These are phyloP conservation scores for Diarsia rubi DNA, from an alignment of 2,888 invertebrate species.

Conservation along the genomic window DNA sequence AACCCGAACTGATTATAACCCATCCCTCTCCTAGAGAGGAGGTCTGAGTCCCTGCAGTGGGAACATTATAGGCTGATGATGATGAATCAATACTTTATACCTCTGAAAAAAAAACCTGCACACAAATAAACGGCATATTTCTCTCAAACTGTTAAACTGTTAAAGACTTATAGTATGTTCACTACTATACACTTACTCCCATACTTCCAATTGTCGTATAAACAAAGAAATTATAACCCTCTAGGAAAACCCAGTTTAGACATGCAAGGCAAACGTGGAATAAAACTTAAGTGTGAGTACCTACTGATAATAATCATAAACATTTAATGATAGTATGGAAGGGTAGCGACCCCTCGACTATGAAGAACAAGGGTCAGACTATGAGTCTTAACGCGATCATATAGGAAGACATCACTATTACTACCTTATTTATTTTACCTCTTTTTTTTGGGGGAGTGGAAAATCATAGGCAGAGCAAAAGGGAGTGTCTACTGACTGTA, in stretches of 20 bases:
- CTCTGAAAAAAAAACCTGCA: neutral
- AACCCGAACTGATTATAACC: no score
- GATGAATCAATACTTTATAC: no score
- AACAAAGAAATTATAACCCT: constrained; percentile 14
- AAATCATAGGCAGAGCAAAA: no score
- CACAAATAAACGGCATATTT: neutral
- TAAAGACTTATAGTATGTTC: neutral
- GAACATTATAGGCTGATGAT: no score
- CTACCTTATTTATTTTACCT: constrained; percentile 11
- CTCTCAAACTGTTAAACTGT: neutral
- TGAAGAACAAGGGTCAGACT: constrained; percentile 2
- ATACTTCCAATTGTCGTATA: neutral
- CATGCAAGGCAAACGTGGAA: constrained; percentile 26
- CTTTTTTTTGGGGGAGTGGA: no score
- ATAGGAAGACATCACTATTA: constrained; percentile 1
- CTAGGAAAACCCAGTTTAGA: constrained; percentile 13
- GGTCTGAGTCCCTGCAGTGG: no score
- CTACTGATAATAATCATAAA: constrained; percentile 52
- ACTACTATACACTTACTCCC: neutral
- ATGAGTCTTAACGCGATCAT: constrained; percentile 20
- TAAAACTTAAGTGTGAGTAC: constrained; percentile 40
- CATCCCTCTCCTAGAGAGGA: no score
- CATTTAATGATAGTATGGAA: constrained; percentile 37
- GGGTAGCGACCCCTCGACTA: constrained; percentile 46
- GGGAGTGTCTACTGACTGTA: no score